Base-by-base conservation (phyloP, 2,113 vertebrate species). In the Oenanthe melanoleuca region DNA sequence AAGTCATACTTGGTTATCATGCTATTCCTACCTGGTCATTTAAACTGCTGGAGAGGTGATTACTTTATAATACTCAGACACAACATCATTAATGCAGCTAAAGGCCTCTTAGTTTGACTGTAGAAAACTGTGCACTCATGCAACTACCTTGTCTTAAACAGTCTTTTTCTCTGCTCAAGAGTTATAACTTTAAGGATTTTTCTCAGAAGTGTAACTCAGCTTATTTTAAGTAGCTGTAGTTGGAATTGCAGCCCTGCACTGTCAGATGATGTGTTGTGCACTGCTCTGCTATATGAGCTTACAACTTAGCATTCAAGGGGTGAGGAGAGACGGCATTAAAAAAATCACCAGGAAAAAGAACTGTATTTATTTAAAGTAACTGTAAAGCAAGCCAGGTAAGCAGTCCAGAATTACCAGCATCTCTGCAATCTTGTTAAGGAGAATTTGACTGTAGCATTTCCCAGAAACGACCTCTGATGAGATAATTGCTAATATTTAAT, bases 321-420 rank as follows among this genome's bases (percentile, higher is more conserved):
- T 6, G 5, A 24, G 4, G 6, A 66, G 49, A 91, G 11, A 50
- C 5, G 12, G 37, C 33, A 20, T 49, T 16, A 24, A 67, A 60
- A 45, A n/a, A 50, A 49, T 12, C 13, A 70, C 29, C 38, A 65
- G 37, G 37, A 64, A 10, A 38, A 28, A 71, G 12, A 70, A 83
- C 22, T 37, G 3, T 57, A 9, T 92, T 95, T 96, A 94, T 94
- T 91, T 86, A 6, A 81, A 92, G 8, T 65, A 87, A 79, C 25
- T 1, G 0, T 53, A 38, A 50, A 66, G 40, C 24, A 72, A 49
- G 63, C 24, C 8, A 91, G 33, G 24, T 23, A 33, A 56, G 9
- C 38, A 37, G 47, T 47, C n/a, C 42, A 44, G 47, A 94, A 63
- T 25, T 88, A 56, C 22, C 56, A 91, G 17, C 12, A 65, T 18